phyloP scores from a whole-genome alignment of 2,113 vertebrate genomes.

The Hemibagrus wyckioides region DNA sequence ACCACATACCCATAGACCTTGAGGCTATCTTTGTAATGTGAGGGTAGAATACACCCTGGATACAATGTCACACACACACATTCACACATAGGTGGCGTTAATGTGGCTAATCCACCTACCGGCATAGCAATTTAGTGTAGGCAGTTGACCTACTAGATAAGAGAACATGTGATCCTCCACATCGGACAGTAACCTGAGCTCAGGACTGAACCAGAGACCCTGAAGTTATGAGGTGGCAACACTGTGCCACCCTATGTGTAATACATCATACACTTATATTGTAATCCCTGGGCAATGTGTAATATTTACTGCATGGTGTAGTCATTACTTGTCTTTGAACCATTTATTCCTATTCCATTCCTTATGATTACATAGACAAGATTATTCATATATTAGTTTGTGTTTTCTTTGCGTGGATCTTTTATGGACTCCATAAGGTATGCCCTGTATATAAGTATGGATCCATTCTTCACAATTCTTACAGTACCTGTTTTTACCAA shows the following conservation, averaged over 20 bases:
- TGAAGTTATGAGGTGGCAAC: not conserved
- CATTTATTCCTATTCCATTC: constrained; percentile 1
- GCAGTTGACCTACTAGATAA: not conserved
- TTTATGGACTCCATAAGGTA: not conserved
- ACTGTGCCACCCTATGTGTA: not conserved
- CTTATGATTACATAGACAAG: not conserved
- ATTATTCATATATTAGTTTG: not conserved
- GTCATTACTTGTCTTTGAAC: not conserved
- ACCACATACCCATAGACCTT: no score
- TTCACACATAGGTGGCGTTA: not conserved
- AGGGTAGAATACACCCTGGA: not conserved
- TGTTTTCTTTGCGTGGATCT: not conserved
- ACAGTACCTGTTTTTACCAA: constrained; percentile 44
- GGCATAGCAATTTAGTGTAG: not conserved
- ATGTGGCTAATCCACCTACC: no score
- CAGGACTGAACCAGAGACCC: not conserved
- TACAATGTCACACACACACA: not conserved
- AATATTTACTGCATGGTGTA: constrained; percentile 14
- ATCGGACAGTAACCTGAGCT: not conserved
- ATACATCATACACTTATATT: constrained; percentile 5
- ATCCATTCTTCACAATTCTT: constrained; percentile 12
- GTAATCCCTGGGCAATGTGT: constrained; percentile 12
- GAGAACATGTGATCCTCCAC: not conserved
- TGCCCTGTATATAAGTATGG: not conserved
- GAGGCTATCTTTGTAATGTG: not conserved